A percentile compares a stretch with the other conserved stretches of the same genome.
phyloP scores from a whole-genome alignment of 2,888 invertebrate genomes.

The Nowickia ferox region DNA sequence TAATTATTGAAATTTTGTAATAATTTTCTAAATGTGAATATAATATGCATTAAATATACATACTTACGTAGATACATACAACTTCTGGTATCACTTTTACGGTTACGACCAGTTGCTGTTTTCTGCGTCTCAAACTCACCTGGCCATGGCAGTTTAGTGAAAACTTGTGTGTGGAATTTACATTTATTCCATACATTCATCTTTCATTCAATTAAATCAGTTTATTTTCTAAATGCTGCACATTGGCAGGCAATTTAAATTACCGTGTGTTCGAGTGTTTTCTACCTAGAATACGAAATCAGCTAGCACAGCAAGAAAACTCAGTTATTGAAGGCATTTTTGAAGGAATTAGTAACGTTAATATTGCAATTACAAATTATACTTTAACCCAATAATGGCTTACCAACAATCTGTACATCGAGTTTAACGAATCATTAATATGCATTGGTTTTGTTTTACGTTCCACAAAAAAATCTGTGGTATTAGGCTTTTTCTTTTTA shows the following conservation, averaged over 20 bases:
- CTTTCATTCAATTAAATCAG: conserved; percentile 55
- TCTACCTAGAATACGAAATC: conserved; percentile 21
- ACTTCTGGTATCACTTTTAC: neutral
- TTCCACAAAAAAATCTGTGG: too few relatives aligned
- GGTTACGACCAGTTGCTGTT: conserved; percentile 7
- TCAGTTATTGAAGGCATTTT: neutral
- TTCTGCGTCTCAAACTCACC: neutral
- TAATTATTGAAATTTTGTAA: conserved; percentile 59
- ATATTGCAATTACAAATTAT: neutral
- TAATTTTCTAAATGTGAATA: conserved; percentile 1
- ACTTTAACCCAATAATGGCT: too few relatives aligned
- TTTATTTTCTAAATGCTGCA: conserved; percentile 46
- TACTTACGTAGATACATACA: conserved; percentile 6
- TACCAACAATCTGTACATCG: too few relatives aligned
- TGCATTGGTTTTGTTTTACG: too few relatives aligned
- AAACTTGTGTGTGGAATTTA: conserved; percentile 36
- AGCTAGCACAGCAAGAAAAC: conserved; percentile 6
- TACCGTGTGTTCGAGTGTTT: conserved; percentile 31
- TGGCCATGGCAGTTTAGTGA: neutral
- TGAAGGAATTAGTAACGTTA: neutral
- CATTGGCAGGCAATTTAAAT: conserved; percentile 66
- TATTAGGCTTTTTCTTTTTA: too few relatives aligned
- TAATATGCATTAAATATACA: conserved; percentile 30
- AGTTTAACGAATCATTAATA: too few relatives aligned
- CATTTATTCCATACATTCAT: conserved; percentile 36